phyloP scores from a whole-genome alignment of 1,140 invertebrate species.

The Chymomyza costata region DNA sequence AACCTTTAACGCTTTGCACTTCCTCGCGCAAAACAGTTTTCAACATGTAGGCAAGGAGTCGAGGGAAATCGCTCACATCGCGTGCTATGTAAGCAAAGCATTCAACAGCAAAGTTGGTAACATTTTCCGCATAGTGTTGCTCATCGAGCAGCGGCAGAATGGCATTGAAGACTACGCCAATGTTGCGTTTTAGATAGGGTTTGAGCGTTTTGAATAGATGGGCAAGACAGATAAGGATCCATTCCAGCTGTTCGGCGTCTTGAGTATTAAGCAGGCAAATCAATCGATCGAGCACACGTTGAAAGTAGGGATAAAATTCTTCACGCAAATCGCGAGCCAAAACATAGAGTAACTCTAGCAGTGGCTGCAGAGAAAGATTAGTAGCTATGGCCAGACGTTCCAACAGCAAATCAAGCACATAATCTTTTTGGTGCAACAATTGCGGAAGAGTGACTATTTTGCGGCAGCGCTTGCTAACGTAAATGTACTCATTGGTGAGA shows the following conservation, averaged over 20 bases:
- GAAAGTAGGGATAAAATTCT: conserved; percentile 91
- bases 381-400: conserved; percentile 84
- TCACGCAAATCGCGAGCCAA: conserved; percentile 88
- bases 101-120: conserved; percentile 95
- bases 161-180: conserved; percentile 83
- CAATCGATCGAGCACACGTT: conserved; percentile 80
- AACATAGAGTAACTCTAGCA: conserved; percentile 91
- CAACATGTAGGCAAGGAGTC: conserved; percentile 84
- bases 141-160: conserved; percentile 86
- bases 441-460: conserved; percentile 87
- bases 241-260: conserved; percentile 88
- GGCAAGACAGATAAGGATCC: conserved; percentile 87
- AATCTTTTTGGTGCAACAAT: conserved; percentile 85
- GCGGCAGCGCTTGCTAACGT: conserved; percentile 83
- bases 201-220: conserved; percentile 93
- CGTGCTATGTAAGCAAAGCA: conserved; percentile 94
- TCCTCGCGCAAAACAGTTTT: conserved; percentile 80
- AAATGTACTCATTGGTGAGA: conserved; percentile 86
- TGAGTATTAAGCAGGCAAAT: conserved; percentile 85
- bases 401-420: conserved; percentile 82
- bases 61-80: conserved; percentile 88
- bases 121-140: conserved; percentile 83
- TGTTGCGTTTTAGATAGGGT: conserved; percentile 87
- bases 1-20: conserved; percentile 83
- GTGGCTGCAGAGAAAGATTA: conserved; percentile 83